Evolutionary conservation across 2,888 invertebrate species (phyloP), one percentile per base, ranked within the genome.

Genomic region (Lapara coniferarum): DNA sequence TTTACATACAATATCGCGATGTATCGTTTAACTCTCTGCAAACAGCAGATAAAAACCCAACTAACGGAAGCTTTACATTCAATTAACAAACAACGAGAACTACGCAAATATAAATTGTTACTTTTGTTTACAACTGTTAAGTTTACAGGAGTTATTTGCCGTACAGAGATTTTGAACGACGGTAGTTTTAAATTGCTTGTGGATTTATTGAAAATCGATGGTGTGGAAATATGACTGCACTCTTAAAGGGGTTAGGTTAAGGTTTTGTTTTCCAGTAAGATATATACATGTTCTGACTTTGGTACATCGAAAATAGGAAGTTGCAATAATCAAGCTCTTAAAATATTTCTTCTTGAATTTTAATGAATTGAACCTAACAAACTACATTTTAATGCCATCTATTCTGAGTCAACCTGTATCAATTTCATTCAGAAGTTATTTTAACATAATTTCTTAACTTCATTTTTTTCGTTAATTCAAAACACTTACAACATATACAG

Each of bases 1-100:
- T 30, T 56, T 44, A 49, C 16, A 59, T 16, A 44, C 63, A 49
- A 63, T 46, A 63, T 13, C 19, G 13, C 46, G 49, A 46, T 16
- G 49, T 49, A 46, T 63, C 49, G 49, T 49, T 63, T 63, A 63
- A 63, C 49, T 59, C 44, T 59, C 44, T 12, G 63, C 49, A 63
- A 63, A 63, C 46, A 63, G 49, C 63, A 63, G 63, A 63, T 63
- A 63, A 49, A 63, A 63, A 49, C 49, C 56, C 63, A 49, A 63
- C 63, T 63, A 63, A 63, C 63, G 63, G 49, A 46, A 46, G 49
- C 49, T 63, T 63, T 63, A 46, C 63, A 63, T 63, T 63, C 49
- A 63, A 63, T 63, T 63, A 63, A 63, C 63, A 63, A 63, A 63
- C 63, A 63, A 63, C 19, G 63, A 19, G 63, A 49, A 63, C 63